Percentiles rank a stretch among this genome's conserved stretches.
Conservation (phyloP, 2,888 invertebrate genomes). For the Eurytoma californica region DNA sequence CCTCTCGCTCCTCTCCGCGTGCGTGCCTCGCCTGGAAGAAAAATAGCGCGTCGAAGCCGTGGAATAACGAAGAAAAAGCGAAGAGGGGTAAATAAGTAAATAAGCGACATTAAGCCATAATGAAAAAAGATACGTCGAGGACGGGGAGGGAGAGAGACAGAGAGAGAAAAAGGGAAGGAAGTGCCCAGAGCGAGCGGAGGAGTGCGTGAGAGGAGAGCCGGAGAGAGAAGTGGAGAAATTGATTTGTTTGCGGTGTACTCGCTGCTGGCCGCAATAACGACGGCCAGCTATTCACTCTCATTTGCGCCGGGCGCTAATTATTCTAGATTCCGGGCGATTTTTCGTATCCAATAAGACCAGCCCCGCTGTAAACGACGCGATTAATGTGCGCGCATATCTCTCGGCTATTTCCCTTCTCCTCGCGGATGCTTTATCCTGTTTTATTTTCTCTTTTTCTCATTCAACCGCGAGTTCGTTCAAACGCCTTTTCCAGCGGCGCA, state of each 20-base stretch:
- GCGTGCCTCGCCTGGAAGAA: neutral
- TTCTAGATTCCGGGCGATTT: conserved; percentile 14
- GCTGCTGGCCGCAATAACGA: neutral
- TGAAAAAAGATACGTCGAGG: conserved; percentile 35
- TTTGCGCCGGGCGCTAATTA: conserved; percentile 11
- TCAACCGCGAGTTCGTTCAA: no score
- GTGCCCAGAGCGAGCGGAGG: conserved; percentile 8
- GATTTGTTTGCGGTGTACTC: conserved; percentile 30
- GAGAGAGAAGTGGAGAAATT: conserved; percentile 17
- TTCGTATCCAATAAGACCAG: neutral
- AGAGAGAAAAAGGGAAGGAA: neutral
- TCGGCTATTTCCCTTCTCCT: neutral
- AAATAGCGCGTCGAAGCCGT: neutral
- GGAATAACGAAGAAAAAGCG: conserved; percentile 42
- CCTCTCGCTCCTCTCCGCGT: neutral
- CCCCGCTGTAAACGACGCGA: neutral
- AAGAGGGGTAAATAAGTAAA: conserved; percentile 40
- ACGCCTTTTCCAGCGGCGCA: no score
- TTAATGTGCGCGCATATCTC: neutral
- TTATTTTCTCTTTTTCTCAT: no score
- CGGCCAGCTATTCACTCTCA: conserved; percentile 11
- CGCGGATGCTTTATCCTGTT: neutral
- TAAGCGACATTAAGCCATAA: conserved; percentile 36
- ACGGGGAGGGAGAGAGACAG: neutral
- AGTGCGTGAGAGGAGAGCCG: neutral